phyloP scores from a whole-genome alignment of 2,797 vertebrate species.

The Otolemur crassicaudatus region DNA sequence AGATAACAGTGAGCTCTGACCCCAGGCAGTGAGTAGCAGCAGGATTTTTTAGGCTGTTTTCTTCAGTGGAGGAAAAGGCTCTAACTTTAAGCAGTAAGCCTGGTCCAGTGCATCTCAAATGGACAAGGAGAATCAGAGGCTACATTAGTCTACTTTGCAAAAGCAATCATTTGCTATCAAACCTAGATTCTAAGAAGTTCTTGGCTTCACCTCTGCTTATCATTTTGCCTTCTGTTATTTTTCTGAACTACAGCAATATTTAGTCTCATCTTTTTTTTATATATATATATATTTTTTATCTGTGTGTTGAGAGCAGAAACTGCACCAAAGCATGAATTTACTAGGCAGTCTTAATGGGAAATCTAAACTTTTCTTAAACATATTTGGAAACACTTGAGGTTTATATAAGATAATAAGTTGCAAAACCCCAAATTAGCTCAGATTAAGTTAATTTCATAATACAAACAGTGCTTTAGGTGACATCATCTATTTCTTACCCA shows the following conservation, averaged over 20 bases:
- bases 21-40: neutral
- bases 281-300: neutral
- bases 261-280: neutral
- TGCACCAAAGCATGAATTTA: conserved; percentile 12
- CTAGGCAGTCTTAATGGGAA: conserved; percentile 2
- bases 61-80: neutral
- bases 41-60: conserved; percentile 12
- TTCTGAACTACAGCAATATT: neutral
- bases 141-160: neutral
- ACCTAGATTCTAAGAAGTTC: neutral
- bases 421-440: conserved; percentile 45
- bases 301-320: neutral
- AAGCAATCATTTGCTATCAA: neutral
- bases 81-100: neutral
- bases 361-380: conserved; percentile 35
- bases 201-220: neutral
- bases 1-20: neutral
- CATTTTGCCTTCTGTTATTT: neutral
- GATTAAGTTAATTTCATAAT: conserved; percentile 60
- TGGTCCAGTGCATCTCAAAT: neutral
- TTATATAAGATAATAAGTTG: conserved; percentile 22
- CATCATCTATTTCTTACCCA: conserved; percentile 55
- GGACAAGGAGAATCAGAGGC: neutral
- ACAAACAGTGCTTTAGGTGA: conserved; percentile 17
- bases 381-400: conserved; percentile 26